Percentiles rank a stretch among this genome's conserved stretches.
Conservation (phyloP, 2,797 vertebrate species). For the Melanotaenia parkinsoni region DNA sequence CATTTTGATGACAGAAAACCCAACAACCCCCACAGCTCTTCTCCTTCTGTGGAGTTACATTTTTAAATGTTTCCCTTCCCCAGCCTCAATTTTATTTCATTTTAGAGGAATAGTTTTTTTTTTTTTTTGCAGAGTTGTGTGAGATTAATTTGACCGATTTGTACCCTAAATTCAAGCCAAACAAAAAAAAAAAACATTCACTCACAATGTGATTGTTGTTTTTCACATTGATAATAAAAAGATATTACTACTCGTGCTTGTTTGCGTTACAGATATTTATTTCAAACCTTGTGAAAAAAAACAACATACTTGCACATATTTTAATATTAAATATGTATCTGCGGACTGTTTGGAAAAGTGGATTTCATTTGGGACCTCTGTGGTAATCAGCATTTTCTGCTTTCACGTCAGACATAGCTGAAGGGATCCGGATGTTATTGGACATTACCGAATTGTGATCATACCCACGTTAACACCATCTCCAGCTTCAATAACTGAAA, state of each 20-base stretch:
- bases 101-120: slow-evolving; percentile 50
- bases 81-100: slow-evolving; percentile 54
- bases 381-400: slow-evolving; percentile 49
- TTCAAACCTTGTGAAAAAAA: slow-evolving; percentile 65
- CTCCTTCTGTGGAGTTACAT: slow-evolving; percentile 39
- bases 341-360: slow-evolving; percentile 54
- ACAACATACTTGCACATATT: slow-evolving; percentile 65
- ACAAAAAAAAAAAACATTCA: slow-evolving; percentile 47
- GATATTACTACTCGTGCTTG: slow-evolving; percentile 40
- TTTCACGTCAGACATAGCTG: slow-evolving; percentile 49
- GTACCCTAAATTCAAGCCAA: slow-evolving; percentile 55
- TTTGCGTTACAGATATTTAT: slow-evolving; percentile 81
- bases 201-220: slow-evolving; percentile 67
- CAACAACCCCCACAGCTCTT: slow-evolving; percentile 27
- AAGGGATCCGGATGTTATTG: slow-evolving; percentile 32
- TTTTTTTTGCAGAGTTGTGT: slow-evolving; percentile 56
- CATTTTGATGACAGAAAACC: slow-evolving; percentile 37
- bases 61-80: slow-evolving; percentile 65
- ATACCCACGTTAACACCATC: slow-evolving; percentile 8
- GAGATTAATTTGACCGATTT: slow-evolving; percentile 66
- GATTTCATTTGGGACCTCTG: slow-evolving; percentile 60
- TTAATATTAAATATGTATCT: slow-evolving; percentile 60
- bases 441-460: slow-evolving; percentile 24
- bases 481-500: not conserved
- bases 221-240: slow-evolving; percentile 49